A percentile compares a stretch with the other conserved stretches of the same genome.
Evolutionary conservation across 2,797 vertebrate species (phyloP).

Genomic region (Glyptemys insculpta): DNA sequence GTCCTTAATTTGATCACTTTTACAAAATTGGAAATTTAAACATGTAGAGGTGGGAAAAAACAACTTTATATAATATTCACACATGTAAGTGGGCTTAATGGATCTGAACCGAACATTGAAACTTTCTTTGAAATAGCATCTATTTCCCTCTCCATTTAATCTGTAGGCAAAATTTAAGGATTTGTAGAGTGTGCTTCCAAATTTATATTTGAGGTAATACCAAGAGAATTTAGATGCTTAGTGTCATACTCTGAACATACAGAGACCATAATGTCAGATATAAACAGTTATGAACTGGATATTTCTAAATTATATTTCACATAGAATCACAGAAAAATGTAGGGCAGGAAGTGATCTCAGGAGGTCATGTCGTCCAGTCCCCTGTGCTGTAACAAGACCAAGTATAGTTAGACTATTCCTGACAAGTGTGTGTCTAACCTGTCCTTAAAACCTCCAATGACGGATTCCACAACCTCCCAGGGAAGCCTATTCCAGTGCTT

Average conservation of each 20-base stretch:
- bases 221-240: neutral
- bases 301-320: constrained; percentile 5
- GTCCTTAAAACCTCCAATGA: neutral
- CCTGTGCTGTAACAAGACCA: neutral
- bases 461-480: neutral
- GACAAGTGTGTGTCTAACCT: neutral
- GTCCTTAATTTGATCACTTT: constrained; percentile 31
- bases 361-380: neutral
- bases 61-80: neutral
- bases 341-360: neutral
- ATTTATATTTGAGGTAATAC: neutral
- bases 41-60: neutral
- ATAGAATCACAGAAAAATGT: constrained; percentile 44
- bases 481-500: neutral
- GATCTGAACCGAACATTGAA: constrained; percentile 47
- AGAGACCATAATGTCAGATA: neutral
- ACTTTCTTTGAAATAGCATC: constrained; percentile 26
- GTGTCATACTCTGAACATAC: neutral
- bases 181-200: neutral
- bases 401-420: neutral
- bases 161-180: neutral
- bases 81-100: neutral
- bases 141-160: constrained; percentile 8
- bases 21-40: neutral
- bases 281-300: neutral